Percentiles rank a stretch among this genome's conserved stretches.
These are phyloP conservation scores for Xestia rhomboidea DNA, from an alignment of 2,888 invertebrate genomes.

Conservation along the genomic window DNA sequence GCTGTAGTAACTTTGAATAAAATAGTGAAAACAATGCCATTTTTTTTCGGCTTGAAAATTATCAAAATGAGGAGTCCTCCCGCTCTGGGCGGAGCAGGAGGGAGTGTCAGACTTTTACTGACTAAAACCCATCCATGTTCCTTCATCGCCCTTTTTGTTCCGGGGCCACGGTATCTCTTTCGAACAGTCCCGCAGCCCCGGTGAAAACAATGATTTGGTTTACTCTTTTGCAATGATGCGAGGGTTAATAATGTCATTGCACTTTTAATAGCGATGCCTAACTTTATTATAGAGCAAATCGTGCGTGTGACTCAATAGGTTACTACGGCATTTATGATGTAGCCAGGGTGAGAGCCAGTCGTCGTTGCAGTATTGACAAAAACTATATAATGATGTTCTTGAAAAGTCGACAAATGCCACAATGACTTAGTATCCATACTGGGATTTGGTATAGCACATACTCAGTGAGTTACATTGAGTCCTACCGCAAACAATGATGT, in stretches of 20 bases:
- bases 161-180: too few relatives aligned
- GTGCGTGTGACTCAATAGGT: conserved; percentile 32
- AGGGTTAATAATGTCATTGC: conserved; percentile 9
- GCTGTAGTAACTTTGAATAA: too few relatives aligned
- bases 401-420: not conserved
- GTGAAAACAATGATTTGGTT: not conserved
- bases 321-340: conserved; percentile 5
- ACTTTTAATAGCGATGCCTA: conserved; percentile 22
- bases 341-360: not conserved
- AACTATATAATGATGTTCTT: not conserved
- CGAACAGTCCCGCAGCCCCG: too few relatives aligned
- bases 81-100: too few relatives aligned
- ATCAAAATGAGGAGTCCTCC: too few relatives aligned
- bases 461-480: not conserved
- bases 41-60: too few relatives aligned
- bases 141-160: too few relatives aligned
- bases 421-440: not conserved
- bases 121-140: too few relatives aligned
- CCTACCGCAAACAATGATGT: too few relatives aligned
- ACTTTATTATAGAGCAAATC: conserved; percentile 25
- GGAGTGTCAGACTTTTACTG: too few relatives aligned
- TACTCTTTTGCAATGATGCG: not conserved
- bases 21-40: too few relatives aligned
- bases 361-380: not conserved
- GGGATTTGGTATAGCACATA: not conserved